A percentile compares a stretch with the other conserved stretches of the same genome.
Evolutionary conservation across 2,888 invertebrate species (phyloP).

Genomic region (Drosophila kambysellisi): DNA sequence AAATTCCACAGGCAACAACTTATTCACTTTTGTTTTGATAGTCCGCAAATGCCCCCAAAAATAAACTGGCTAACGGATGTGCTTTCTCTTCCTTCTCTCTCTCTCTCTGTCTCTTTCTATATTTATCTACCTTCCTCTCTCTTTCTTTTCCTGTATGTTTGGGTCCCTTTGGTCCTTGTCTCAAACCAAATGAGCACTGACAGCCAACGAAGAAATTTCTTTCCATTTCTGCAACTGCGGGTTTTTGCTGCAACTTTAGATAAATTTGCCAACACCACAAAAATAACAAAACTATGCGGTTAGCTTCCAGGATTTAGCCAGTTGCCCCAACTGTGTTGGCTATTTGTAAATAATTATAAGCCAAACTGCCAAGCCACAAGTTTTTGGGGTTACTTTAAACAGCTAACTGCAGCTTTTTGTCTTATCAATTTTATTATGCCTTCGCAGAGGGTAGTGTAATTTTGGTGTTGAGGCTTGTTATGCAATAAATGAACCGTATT

Average conservation of each 20-base stretch:
- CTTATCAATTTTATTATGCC: neutral
- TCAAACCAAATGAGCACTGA: slow-evolving; percentile 74
- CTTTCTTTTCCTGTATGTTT: slow-evolving; percentile 21
- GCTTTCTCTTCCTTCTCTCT: neutral
- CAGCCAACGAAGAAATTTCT: slow-evolving; percentile 59
- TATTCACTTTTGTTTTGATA: slow-evolving; percentile 74
- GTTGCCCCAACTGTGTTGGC: slow-evolving; percentile 24
- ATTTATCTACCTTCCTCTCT: too few species aligned
- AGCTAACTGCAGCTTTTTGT: slow-evolving; percentile 30
- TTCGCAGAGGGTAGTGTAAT: neutral
- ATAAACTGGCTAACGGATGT: slow-evolving; percentile 72
- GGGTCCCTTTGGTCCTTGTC: slow-evolving; percentile 27
- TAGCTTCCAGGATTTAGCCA: slow-evolving; percentile 59
- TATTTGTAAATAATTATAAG: slow-evolving; percentile 65
- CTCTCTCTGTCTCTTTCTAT: neutral
- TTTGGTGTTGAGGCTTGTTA: neutral
- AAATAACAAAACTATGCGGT: slow-evolving; percentile 78
- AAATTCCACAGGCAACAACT: slow-evolving; percentile 70
- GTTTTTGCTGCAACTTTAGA: slow-evolving; percentile 56
- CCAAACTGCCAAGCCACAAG: slow-evolving; percentile 50
- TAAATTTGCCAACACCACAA: slow-evolving; percentile 67
- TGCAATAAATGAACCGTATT: neutral
- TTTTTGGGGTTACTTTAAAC: slow-evolving; percentile 51
- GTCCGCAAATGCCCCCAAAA: slow-evolving; percentile 68
- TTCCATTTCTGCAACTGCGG: slow-evolving; percentile 46